Conservation (phyloP, 2,797 vertebrate species). For the Rhinichthys osculus region DNA sequence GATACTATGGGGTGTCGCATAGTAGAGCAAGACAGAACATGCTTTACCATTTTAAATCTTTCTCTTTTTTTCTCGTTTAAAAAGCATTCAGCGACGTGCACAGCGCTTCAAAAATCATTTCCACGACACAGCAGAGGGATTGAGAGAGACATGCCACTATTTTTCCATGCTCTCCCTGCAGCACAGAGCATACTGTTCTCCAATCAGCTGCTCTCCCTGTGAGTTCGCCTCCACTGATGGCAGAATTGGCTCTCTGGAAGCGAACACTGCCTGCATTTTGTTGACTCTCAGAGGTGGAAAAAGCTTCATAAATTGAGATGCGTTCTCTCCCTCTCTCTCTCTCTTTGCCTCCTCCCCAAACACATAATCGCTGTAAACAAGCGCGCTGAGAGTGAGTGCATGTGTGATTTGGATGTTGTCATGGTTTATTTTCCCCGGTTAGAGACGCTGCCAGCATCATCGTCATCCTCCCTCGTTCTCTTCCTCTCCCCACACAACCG, state of each 20-base stretch:
- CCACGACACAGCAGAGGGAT: constrained; percentile 17
- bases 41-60: background rate
- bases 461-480: constrained; percentile 53
- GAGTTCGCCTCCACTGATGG: constrained; percentile 41
- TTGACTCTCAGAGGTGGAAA: constrained; percentile 48
- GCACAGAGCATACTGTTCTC: constrained; percentile 42
- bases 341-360: constrained; percentile 48
- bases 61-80: background rate
- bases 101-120: constrained; percentile 21
- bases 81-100: constrained; percentile 7
- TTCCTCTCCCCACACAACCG: constrained; percentile 53
- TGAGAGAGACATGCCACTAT: constrained; percentile 31
- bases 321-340: constrained; percentile 43
- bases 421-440: constrained; percentile 62
- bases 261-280: constrained; percentile 41
- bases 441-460: constrained; percentile 55
- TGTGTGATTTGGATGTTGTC: constrained; percentile 62
- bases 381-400: constrained; percentile 52
- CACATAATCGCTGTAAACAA: constrained; percentile 60
- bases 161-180: constrained; percentile 27
- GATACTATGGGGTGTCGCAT: background rate
- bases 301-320: constrained; percentile 60
- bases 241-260: constrained; percentile 46
- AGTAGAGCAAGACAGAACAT: background rate
- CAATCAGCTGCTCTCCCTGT: constrained; percentile 44